A percentile compares a stretch with the other conserved stretches of the same genome.
Evolutionary conservation across 2,888 invertebrate genomes (phyloP).

Genomic region (Monochamus alternatus): DNA sequence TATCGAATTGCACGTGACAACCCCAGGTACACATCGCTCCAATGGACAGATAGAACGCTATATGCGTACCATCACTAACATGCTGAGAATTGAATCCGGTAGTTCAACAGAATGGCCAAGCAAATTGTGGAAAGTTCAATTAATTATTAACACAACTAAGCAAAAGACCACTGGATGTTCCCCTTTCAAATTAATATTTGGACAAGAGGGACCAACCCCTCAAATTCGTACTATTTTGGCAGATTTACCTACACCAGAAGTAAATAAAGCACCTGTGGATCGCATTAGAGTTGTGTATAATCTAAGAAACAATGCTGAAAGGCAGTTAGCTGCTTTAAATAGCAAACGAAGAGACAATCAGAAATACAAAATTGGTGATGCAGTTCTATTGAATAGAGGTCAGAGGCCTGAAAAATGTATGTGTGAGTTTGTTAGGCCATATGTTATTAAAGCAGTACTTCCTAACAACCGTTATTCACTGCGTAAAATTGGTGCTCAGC

Average conservation of each 20-base stretch:
- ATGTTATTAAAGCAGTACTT: slow-evolving; percentile 24
- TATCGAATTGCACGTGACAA: slow-evolving; percentile 43
- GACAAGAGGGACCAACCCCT: slow-evolving; percentile 41
- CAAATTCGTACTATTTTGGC: background rate
- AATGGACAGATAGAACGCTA: slow-evolving; percentile 48
- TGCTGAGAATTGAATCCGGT: slow-evolving; percentile 26
- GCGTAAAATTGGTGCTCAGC: no score
- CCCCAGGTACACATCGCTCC: slow-evolving; percentile 45
- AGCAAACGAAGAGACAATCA: no score
- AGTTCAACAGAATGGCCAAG: slow-evolving; percentile 43
- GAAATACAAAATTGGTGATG: slow-evolving; percentile 32
- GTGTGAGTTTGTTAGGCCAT: slow-evolving; percentile 26
- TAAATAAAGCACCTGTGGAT: no score
- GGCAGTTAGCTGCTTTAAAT: no score
- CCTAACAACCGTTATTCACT: slow-evolving; percentile 7
- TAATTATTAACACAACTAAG: slow-evolving; percentile 45
- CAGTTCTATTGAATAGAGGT: slow-evolving; percentile 33
- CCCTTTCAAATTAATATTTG: slow-evolving; percentile 44
- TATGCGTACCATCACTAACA: slow-evolving; percentile 30
- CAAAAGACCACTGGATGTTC: slow-evolving; percentile 45
- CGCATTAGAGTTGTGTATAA: no score
- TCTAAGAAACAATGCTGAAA: no score
- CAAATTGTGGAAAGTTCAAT: background rate
- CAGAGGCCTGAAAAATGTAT: slow-evolving; percentile 16
- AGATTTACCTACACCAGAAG: no score